Evolutionary conservation across 2,113 vertebrate genomes (phyloP), one percentile per base, ranked within the genome.

Genomic region (Mastomys coucha): DNA sequence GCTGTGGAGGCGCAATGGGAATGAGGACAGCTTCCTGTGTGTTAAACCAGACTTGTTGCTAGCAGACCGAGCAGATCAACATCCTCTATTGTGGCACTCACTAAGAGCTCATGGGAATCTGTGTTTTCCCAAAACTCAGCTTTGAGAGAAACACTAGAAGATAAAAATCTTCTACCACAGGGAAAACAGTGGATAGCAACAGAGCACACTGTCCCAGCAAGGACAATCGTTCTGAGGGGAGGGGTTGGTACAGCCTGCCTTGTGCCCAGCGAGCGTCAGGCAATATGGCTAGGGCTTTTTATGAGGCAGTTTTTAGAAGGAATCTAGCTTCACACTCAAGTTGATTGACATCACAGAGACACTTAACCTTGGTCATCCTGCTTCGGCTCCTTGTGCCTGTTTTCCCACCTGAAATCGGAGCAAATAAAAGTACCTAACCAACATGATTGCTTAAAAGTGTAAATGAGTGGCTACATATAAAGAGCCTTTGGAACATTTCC

Each of bases 401-500:
- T 91, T 96, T 88, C 73, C 76, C 60, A 84, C 19, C 33, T 90
- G 60, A 91, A 93, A 89, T 10, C 82, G 45, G 10, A 42, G 22
- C 53, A 94, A 90, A 70, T 16, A 77, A 73, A 16, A 85, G 17
- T 80, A 49, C 6, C 65, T 81, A 60, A 8, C 26, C n/a, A 28
- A 81, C 72, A 22, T 36, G 42, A 76, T 45, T 39, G n/a, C 19
- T 42, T 36, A 60, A 87, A 78, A 16, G n/a, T 89, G 91, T 87
- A 63, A 91, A 88, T 73, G 26, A 96, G 10, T 97, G 86, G 51
- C 51, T 93, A 33, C 4, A 24, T 42, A 63, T 17, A 33, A 93
- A 86, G 13, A 76, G 36, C 28, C 9, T 42, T 81, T 78, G 24
- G 45, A 31, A 22, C 1, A 14, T 3, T 78, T 26, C 36, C 63